Conservation (phyloP, 2,797 vertebrate genomes). For the Acridotheres tristis region DNA sequence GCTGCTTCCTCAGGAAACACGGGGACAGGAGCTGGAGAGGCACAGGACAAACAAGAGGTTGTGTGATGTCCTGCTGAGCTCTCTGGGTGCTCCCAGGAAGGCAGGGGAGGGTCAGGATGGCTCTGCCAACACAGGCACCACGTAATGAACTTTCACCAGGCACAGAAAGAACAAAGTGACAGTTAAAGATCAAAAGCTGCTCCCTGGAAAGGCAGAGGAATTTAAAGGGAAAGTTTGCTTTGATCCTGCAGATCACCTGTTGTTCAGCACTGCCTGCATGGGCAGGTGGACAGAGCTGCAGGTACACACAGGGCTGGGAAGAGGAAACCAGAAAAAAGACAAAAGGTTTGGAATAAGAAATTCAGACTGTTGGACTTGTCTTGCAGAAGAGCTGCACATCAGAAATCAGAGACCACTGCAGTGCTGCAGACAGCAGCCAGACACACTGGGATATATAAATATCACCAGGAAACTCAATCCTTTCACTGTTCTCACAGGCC, state of each 20-base stretch:
- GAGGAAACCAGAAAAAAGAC: neutral
- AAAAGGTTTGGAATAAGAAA: neutral
- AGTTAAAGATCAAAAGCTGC: constrained; percentile 17
- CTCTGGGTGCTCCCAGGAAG: neutral
- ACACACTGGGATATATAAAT: neutral
- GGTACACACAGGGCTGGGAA: neutral
- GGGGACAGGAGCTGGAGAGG: neutral
- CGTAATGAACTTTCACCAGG: neutral
- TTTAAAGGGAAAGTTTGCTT: neutral
- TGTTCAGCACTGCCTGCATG: neutral
- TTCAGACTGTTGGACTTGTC: neutral
- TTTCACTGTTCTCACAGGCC: neutral
- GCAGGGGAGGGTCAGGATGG: neutral
- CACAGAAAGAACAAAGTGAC: constrained; percentile 17
- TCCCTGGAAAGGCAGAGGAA: neutral
- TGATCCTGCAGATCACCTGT: neutral
- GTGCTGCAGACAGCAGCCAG: neutral
- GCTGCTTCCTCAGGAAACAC: neutral
- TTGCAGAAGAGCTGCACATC: neutral
- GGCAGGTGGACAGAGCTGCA: neutral
- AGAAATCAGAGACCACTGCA: neutral
- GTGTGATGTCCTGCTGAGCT: neutral
- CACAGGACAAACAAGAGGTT: neutral
- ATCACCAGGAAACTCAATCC: neutral
- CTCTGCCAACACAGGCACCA: neutral